Evolutionary conservation across 2,113 vertebrate genomes (phyloP).

Genomic region (Bolborhynchus lineola): DNA sequence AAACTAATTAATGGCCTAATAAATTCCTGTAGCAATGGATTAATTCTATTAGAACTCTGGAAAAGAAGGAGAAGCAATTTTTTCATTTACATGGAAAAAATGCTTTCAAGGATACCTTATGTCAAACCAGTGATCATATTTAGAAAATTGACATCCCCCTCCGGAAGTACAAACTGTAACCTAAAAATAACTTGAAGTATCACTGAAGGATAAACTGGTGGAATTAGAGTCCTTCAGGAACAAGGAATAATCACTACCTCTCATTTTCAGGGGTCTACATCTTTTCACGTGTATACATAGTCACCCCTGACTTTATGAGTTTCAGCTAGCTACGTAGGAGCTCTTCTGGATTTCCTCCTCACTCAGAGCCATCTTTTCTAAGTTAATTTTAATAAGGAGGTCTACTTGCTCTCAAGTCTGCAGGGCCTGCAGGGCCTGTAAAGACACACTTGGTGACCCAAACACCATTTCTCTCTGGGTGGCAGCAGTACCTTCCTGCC

Average conservation of each 20-base stretch:
- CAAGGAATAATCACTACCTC: not conserved
- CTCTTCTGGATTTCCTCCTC: not conserved
- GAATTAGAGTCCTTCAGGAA: not conserved
- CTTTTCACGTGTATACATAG: not conserved
- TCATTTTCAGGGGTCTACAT: not conserved
- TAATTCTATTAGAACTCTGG: conserved; percentile 20
- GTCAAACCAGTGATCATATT: not conserved
- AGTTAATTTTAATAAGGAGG: not conserved
- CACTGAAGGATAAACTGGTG: not conserved
- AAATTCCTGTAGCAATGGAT: conserved; percentile 7
- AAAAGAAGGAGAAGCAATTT: not conserved
- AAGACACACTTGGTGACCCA: not conserved
- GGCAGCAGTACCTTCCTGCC: not conserved
- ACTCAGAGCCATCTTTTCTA: not conserved
- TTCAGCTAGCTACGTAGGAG: not conserved
- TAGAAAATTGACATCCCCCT: not conserved
- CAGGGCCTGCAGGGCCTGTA: rapidly evolving
- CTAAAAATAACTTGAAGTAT: not conserved
- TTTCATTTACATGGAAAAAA: not conserved
- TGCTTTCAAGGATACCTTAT: not conserved
- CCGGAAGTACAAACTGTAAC: not conserved
- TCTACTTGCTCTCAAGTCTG: not conserved
- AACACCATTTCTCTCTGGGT: not conserved
- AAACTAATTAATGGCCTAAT: conserved; percentile 29
- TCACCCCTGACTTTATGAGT: not conserved